A percentile compares a stretch with the other conserved stretches of the same genome.
Evolutionary conservation across 1,140 invertebrate species (phyloP).

Genomic region (Megathymus violae): DNA sequence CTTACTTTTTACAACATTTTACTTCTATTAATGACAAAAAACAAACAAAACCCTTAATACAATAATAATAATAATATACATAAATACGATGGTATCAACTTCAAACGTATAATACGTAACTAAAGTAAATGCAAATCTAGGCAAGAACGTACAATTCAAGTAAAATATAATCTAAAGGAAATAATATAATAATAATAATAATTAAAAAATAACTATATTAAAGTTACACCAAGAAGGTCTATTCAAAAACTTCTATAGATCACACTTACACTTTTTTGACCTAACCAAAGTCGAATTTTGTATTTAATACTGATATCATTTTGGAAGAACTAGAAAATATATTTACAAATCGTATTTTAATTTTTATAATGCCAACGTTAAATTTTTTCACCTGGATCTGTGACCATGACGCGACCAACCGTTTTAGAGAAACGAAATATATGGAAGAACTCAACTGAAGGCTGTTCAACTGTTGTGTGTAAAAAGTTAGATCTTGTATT

Average conservation of each 20-base stretch:
- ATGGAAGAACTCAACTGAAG: constrained; percentile 64
- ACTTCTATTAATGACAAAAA: constrained; percentile 83
- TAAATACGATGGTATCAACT: constrained; percentile 83
- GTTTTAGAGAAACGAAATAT: constrained; percentile 62
- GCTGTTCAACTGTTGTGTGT: constrained; percentile 73
- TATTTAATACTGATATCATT: constrained; percentile 84
- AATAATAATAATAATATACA: constrained; percentile 83
- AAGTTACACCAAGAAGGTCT: constrained; percentile 75
- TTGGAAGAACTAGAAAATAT: constrained; percentile 83
- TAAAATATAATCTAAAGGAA: constrained; percentile 74
- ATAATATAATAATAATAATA: constrained; percentile 50
- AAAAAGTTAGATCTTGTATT: constrained; percentile 84
- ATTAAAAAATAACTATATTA: constrained; percentile 64
- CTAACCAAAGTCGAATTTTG: constrained; percentile 82
- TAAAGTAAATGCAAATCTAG: constrained; percentile 82
- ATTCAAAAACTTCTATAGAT: constrained; percentile 77
- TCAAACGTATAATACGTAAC: constrained; percentile 78
- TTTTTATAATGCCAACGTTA: constrained; percentile 73
- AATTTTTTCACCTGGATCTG: constrained; percentile 78
- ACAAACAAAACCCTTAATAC: constrained; percentile 83
- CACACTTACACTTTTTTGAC: constrained; percentile 81
- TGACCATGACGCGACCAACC: constrained; percentile 81
- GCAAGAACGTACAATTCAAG: constrained; percentile 77
- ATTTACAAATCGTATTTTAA: constrained; percentile 73
- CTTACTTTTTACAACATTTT: constrained; percentile 84